Base-by-base conservation (phyloP, 2,797 vertebrate genomes). In the Distichodus sexfasciatus region DNA sequence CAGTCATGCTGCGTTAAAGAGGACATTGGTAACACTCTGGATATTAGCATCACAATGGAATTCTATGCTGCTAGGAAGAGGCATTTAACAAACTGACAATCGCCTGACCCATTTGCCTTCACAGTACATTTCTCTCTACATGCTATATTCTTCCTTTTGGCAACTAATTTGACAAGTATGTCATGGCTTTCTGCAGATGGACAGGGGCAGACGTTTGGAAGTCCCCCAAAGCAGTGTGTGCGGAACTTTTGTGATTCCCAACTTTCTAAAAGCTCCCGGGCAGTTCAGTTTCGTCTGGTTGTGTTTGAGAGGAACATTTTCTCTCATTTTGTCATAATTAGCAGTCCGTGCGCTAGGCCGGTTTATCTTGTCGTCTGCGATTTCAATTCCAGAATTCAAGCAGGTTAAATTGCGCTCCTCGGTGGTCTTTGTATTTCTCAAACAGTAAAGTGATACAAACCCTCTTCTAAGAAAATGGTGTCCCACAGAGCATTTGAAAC, bases 31-130 rank as follows among this genome's bases (percentile, higher is more conserved):
- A 75, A 64, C 81, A 80, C 79, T 69, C 59, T 61, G 55, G 72
- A 80, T 71, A 79, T 75, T 82, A 76, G 68, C 75, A 40, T 64
- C 60, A 54, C 79, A 87, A 87, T 84, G 43, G 36, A 72, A 76
- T 79, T 79, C 48, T 29, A 36, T 51, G 24, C 54, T 43, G 69
- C 78, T 71, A 75, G 60, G 51, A 50, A 57, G 69, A 68, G 36
- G 43, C 64, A 81, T 84, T 81, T 66, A 72, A 64, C 68, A 75
- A 75, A 69, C 57, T 78, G 79, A 77, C 79, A 82, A 70, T 2
- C 7, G 40, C 29, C 60, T 75, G 60, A 64, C 73, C 51, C 68
- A 57, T 65, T 69, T 62, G 59, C 36, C 33, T 58, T 33, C 28
- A 50, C 33, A 17, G 19, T 57, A 35, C 67, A 31, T 43, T 33